Percentiles rank a stretch among this genome's conserved stretches.
Evolutionary conservation across 2,888 invertebrate genomes (phyloP).

Genomic region (Brenthis hecate): DNA sequence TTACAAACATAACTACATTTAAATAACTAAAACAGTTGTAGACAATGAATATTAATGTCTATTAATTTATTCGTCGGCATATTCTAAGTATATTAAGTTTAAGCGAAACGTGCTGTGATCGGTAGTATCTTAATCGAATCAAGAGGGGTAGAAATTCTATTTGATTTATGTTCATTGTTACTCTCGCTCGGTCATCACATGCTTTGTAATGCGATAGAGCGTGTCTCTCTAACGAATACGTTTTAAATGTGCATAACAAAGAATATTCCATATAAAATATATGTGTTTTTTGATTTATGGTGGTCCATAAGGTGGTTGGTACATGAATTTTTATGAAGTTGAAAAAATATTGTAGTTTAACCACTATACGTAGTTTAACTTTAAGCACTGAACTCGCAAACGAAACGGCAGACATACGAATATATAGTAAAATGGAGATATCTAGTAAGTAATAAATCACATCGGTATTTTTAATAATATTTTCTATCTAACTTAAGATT

Average conservation of each 20-base stretch:
- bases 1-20: no score
- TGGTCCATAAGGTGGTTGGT: no score
- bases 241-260: slow-evolving; percentile 3
- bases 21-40: no score
- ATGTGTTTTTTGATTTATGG: not conserved
- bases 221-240: slow-evolving; percentile 28
- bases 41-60: no score
- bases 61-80: no score
- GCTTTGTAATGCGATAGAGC: slow-evolving; percentile 28
- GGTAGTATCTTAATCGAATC: slow-evolving; percentile 23
- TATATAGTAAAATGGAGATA: no score
- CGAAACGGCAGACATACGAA: no score
- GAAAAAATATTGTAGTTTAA: no score
- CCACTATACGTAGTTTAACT: no score
- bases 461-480: slow-evolving; percentile 13
- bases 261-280: not conserved
- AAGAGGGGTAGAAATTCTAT: slow-evolving; percentile 18
- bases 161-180: slow-evolving; percentile 26
- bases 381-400: no score
- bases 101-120: not conserved
- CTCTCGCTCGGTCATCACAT: slow-evolving; percentile 20
- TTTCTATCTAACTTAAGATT: slow-evolving; percentile 17
- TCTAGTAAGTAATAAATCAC: not conserved
- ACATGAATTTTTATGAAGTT: no score
- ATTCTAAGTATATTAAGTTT: no score